phyloP scores from a whole-genome alignment of 92 coral and sea anemone species.

The Parazoanthus atlanticus region DNA sequence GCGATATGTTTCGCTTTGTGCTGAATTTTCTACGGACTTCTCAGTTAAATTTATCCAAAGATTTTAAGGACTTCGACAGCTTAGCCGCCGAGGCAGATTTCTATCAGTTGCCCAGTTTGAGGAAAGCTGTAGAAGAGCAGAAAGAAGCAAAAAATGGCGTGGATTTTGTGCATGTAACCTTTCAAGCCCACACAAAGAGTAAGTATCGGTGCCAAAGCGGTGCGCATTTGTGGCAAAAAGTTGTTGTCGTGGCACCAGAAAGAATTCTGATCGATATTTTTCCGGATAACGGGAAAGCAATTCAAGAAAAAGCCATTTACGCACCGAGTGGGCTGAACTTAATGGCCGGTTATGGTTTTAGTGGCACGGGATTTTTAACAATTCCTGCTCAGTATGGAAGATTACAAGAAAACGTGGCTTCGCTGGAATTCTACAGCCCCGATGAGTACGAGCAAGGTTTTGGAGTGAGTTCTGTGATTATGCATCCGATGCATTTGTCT shows the following conservation, averaged over 20 bases:
- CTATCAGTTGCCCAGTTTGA: constrained; percentile 40
- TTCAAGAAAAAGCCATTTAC: constrained; percentile 36
- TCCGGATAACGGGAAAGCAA: constrained; percentile 36
- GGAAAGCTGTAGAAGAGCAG: constrained; percentile 30
- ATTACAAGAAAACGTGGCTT: constrained; percentile 29
- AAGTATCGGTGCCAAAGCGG: constrained; percentile 25
- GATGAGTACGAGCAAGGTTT: constrained; percentile 12
- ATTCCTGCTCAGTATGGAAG: constrained; percentile 24
- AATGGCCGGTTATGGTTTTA: constrained; percentile 28
- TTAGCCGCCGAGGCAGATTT: constrained; percentile 56
- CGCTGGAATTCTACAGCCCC: constrained; percentile 21
- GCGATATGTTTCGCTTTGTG: constrained; percentile 49
- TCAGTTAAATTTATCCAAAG: constrained; percentile 46
- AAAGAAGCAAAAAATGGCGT: neutral
- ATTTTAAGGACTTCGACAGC: constrained; percentile 49
- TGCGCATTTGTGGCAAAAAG: constrained; percentile 41
- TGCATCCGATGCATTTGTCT: constrained; percentile 25
- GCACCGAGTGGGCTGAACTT: constrained; percentile 27
- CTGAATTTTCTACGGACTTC: constrained; percentile 59
- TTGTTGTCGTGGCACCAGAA: constrained; percentile 24
- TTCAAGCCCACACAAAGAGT: constrained; percentile 25
- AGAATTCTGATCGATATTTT: constrained; percentile 20
- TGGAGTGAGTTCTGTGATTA: neutral
- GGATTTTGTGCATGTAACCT: constrained; percentile 28
- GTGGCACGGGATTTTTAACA: constrained; percentile 10